Evolutionary conservation across 2,797 vertebrate species (phyloP).

Genomic region (Microctenopoma stevenorrisi): DNA sequence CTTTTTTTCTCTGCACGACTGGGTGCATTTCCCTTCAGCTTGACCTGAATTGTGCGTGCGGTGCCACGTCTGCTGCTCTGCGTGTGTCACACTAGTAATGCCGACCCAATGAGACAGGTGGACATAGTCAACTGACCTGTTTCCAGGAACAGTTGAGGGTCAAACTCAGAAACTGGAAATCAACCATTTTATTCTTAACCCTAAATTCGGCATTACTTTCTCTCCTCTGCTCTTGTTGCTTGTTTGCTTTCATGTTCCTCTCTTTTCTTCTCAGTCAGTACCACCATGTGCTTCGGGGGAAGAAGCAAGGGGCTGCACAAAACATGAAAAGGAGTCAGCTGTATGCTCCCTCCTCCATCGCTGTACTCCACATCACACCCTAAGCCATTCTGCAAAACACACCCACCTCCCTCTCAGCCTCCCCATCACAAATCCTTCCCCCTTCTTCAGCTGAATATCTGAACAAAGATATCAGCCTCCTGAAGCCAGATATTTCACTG

Average conservation of each 20-base stretch:
- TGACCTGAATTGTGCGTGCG: slow-evolving; percentile 78
- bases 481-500: slow-evolving; percentile 34
- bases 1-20: slow-evolving; percentile 52
- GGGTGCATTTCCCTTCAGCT: slow-evolving; percentile 72
- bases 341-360: slow-evolving; percentile 61
- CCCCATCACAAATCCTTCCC: slow-evolving; percentile 55
- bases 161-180: slow-evolving; percentile 27
- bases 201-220: neutral
- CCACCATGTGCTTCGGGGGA: slow-evolving; percentile 41
- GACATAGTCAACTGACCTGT: slow-evolving; percentile 64
- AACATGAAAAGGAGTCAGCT: slow-evolving; percentile 55
- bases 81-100: slow-evolving; percentile 54
- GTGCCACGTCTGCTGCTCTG: slow-evolving; percentile 50
- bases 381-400: slow-evolving; percentile 36
- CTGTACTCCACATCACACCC: slow-evolving; percentile 58
- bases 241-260: neutral
- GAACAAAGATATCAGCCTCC: slow-evolving; percentile 65
- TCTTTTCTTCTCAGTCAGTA: slow-evolving; percentile 9
- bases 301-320: slow-evolving; percentile 33
- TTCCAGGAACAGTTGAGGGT: slow-evolving; percentile 41
- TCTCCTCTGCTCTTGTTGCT: neutral
- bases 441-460: slow-evolving; percentile 63
- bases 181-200: neutral
- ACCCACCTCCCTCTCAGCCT: neutral
- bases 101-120: slow-evolving; percentile 41